These are phyloP conservation scores for Daboia siamensis DNA, from an alignment of 2,113 vertebrate genomes.

Conservation along the genomic window DNA sequence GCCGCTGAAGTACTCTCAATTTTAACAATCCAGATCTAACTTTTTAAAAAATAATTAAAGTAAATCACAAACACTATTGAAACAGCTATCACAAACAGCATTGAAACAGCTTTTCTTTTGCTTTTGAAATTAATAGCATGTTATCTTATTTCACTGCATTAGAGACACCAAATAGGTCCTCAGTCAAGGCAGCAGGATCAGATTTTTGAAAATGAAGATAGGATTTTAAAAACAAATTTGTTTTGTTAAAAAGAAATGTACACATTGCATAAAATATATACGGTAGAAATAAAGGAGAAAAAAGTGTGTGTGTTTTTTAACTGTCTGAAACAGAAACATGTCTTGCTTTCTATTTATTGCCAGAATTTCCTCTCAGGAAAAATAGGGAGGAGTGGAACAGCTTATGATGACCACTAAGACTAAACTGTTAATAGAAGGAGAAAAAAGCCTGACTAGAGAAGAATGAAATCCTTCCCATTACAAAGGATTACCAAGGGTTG, in stretches of 20 bases:
- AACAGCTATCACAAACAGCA: neutral
- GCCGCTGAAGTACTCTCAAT: constrained; percentile 51
- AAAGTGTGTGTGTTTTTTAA: constrained; percentile 1
- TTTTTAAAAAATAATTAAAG: constrained; percentile 18
- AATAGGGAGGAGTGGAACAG: neutral
- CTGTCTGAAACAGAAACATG: constrained; percentile 28
- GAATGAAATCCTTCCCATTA: neutral
- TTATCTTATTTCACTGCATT: constrained; percentile 34
- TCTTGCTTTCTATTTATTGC: constrained; percentile 35
- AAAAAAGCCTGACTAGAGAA: constrained; percentile 33
- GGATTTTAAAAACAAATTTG: neutral
- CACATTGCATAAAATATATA: constrained; percentile 27
- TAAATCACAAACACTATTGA: constrained; percentile 21
- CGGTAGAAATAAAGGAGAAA: neutral
- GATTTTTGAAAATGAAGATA: constrained; percentile 27
- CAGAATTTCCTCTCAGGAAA: constrained; percentile 19
- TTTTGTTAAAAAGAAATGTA: constrained; percentile 7
- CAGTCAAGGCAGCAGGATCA: constrained; percentile 31
- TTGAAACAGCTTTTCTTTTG: constrained; percentile 31
- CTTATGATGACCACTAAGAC: constrained; percentile 15
- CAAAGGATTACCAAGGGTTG: neutral
- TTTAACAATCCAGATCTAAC: constrained; percentile 14
- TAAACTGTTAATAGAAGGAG: constrained; percentile 24
- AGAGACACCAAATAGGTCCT: constrained; percentile 39
- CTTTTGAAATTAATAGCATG: constrained; percentile 43